phyloP scores from a whole-genome alignment of 2,113 vertebrate species.

The Patagioenas fasciata region DNA sequence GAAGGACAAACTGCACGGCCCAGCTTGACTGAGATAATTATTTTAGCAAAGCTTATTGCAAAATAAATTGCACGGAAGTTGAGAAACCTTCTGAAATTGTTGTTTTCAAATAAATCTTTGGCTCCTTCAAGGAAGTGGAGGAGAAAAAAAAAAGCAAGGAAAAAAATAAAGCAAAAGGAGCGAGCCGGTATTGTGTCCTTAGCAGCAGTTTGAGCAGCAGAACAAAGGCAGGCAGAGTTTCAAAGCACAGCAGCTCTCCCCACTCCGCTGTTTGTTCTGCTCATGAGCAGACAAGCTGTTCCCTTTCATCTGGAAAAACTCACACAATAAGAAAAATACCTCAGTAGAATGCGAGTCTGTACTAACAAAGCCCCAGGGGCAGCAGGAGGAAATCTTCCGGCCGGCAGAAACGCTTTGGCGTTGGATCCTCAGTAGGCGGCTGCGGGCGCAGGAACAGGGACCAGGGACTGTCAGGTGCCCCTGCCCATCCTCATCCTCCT shows the following conservation, averaged over 20 bases:
- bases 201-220: constrained; percentile 46
- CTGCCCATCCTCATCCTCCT: too few species aligned
- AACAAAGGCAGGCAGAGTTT: constrained; percentile 65
- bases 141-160: neutral
- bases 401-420: neutral
- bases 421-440: neutral
- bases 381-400: neutral
- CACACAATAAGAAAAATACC: constrained; percentile 56
- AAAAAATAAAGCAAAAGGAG: neutral
- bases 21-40: too few species aligned
- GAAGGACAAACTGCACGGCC: too few species aligned
- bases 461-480: too few species aligned
- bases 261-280: constrained; percentile 57
- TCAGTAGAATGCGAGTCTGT: constrained; percentile 14
- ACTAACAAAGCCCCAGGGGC: constrained; percentile 44
- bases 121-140: neutral
- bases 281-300: constrained; percentile 66
- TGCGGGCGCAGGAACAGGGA: too few species aligned
- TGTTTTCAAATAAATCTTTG: neutral
- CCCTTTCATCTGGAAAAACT: constrained; percentile 65
- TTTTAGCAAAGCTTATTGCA: neutral
- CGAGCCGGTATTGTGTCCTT: constrained; percentile 18
- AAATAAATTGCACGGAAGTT: too few species aligned
- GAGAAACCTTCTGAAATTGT: too few species aligned
- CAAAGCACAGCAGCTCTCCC: constrained; percentile 50